These are phyloP conservation scores for Drosophila subsilvestris DNA, from an alignment of 2,888 invertebrate genomes.

Conservation along the genomic window DNA sequence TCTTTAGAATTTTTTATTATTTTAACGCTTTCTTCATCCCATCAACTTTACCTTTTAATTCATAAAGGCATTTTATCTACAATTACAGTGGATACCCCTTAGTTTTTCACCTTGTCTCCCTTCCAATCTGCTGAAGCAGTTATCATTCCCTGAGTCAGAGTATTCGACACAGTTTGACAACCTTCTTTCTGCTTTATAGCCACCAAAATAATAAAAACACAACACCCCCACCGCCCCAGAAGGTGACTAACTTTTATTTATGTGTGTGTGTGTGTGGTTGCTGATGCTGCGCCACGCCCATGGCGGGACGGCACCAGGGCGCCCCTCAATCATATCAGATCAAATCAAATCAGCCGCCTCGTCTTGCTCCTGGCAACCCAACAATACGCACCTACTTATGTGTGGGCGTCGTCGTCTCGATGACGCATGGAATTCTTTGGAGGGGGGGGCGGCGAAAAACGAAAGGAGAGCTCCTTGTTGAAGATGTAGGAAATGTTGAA, in stretches of 20 bases:
- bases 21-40: not conserved
- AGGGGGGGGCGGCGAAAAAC: not conserved
- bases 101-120: not conserved
- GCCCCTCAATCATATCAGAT: conserved; percentile 51
- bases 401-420: conserved; percentile 35
- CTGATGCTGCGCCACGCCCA: conserved; percentile 31
- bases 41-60: not conserved
- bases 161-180: not conserved
- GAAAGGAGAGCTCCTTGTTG: conserved; percentile 3
- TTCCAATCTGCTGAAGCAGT: not conserved
- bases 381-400: conserved; percentile 23
- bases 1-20: not conserved
- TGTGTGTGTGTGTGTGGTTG: not conserved
- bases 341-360: conserved; percentile 56
- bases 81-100: too few relatives aligned
- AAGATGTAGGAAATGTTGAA: conserved; percentile 7
- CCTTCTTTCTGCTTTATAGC: not conserved
- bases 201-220: not conserved
- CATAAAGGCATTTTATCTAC: not conserved
- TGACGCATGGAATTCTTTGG: conserved; percentile 51
- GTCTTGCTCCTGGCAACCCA: conserved; percentile 32
- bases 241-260: conserved; percentile 21
- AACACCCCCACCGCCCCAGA: not conserved
- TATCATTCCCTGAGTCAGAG: not conserved
- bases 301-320: conserved; percentile 7